Evolutionary conservation across 2,113 vertebrate genomes (phyloP), one percentile per base, ranked within the genome.

Genomic region (Neolamprologus falcicula): DNA sequence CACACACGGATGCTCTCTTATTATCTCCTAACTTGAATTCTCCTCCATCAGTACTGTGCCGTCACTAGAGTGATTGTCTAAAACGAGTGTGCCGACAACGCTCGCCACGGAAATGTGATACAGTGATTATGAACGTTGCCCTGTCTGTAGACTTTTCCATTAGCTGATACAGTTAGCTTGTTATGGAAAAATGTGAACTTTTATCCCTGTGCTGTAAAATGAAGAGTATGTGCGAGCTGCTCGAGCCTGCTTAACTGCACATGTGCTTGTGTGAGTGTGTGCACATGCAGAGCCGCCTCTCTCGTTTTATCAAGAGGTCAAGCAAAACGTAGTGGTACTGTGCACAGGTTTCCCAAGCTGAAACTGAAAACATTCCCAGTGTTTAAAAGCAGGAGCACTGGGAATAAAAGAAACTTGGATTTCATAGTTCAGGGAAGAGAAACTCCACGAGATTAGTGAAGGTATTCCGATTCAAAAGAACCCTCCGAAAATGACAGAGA

Each of bases 171-270:
- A 57, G 90, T 78, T 10, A 47, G 42, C 78, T 87, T 85, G 80
- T 91, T 93, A 87, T 90, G 93, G 93, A 94, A 93, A 92, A 92
- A 94, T 93, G 35, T 93, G 93, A 96, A 94, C 93, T 94, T 93
- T 93, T 88, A 89, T 84, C 87, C 91, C 84, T 37, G 80, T 76
- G 85, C 82, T 93, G 91, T 91, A 92, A 89, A 89, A 91, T 89
- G 86, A 91, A 87, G 89, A 91, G 88, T 82, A 61, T 88, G 88
- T 92, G 81, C 85, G 85, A 89, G 86, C 80, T 84, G 86, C 68
- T 87, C 54, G 71, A 37, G 54, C 53, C 54, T 78, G 81, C 84
- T 33, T 87, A 33, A 31, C 66, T 61, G 78, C 52, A 83, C 31
- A 24, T 84, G 66, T 71, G 53, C 6, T 10, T 14, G 45, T 54